Evolutionary conservation across 2,113 vertebrate species (phyloP), one percentile per base, ranked within the genome.

Genomic region (Natator depressus): DNA sequence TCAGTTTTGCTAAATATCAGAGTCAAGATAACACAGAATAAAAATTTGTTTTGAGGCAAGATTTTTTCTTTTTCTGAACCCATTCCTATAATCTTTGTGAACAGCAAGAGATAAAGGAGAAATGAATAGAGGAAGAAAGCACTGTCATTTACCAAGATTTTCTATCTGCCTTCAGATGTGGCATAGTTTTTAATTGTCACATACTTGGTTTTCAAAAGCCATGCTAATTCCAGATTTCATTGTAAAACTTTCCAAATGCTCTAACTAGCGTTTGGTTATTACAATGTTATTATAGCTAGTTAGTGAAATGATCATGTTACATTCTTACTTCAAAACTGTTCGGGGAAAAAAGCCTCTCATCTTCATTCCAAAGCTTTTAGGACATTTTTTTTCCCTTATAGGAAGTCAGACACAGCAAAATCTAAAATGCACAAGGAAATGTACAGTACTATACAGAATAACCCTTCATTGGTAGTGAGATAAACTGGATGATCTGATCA

Each of bases 111-210:
- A 3, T 79, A 51, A 3, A 35, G 8, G 79, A 49, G n/a, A 1
- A 46, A 88, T 81, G 22, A 11, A 10, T 53, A 13, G 17, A 84
- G 51, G 10, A 82, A 82, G 6, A 51, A 80, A 38, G 2, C 6
- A 5, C 19, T 6, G 38, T 83, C 11, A 16, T 80, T 80, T 54
- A 50, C 5, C 3, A 5, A 0, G 0, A 2, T 51, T 80, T 79
- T 92, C 78, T 1, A 29, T 31, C 0, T 11, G 16, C 47, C 69
- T 59, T 88, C 89, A 87, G 35, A 53, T 5, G 31, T 62, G 14
- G 9, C 6, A 51, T 19, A n/a, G 47, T 10, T 87, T 92, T 91
- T n/a, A 84, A 53, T 76, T 25, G 10, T 13, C 90, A 53, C 75
- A 76, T 42, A 80, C 79, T 76, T 42, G 24, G 16, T 69, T 69